A percentile compares a stretch with the other conserved stretches of the same genome.
Conservation (phyloP, 2,888 invertebrate genomes). For the Caenorhabditis sp. region DNA sequence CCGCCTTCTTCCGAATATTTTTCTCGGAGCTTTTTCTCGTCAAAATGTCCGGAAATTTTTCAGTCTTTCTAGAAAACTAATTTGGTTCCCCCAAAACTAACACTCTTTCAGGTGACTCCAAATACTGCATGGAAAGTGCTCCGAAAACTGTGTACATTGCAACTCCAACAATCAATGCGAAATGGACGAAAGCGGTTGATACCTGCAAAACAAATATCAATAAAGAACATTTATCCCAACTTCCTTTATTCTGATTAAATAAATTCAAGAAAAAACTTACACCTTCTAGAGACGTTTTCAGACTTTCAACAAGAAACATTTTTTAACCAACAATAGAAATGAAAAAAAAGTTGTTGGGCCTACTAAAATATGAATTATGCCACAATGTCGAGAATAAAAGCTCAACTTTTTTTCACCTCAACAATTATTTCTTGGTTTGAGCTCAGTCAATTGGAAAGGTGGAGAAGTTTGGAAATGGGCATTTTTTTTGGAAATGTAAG, state of each 20-base stretch:
- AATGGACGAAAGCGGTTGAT: slow-evolving; percentile 61
- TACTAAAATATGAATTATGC: not conserved
- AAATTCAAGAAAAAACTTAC: slow-evolving; percentile 12
- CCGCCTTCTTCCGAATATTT: no score
- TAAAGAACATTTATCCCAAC: not conserved
- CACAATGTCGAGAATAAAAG: not conserved
- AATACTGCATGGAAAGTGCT: slow-evolving; percentile 59
- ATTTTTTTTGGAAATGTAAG: not conserved
- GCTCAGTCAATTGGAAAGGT: not conserved
- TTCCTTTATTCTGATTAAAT: not conserved
- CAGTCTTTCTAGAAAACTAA: no score
- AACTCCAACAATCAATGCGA: slow-evolving; percentile 59
- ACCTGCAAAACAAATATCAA: slow-evolving; percentile 45
- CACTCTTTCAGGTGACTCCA: slow-evolving; percentile 55
- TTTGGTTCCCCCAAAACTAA: no score
- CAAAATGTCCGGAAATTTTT: no score
- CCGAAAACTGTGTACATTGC: slow-evolving; percentile 61
- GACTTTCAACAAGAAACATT: slow-evolving; percentile 49
- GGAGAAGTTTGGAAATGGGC: not conserved
- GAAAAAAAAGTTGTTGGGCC: not conserved
- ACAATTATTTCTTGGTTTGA: not conserved
- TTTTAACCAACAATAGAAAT: slow-evolving; percentile 3
- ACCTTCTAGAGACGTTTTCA: slow-evolving; percentile 40
- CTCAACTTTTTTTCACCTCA: not conserved
- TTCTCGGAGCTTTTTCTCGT: no score